Percentiles rank a stretch among this genome's conserved stretches.
These are phyloP conservation scores for Acanthurus tractus DNA, from an alignment of 2,797 vertebrate genomes.

Conservation along the genomic window DNA sequence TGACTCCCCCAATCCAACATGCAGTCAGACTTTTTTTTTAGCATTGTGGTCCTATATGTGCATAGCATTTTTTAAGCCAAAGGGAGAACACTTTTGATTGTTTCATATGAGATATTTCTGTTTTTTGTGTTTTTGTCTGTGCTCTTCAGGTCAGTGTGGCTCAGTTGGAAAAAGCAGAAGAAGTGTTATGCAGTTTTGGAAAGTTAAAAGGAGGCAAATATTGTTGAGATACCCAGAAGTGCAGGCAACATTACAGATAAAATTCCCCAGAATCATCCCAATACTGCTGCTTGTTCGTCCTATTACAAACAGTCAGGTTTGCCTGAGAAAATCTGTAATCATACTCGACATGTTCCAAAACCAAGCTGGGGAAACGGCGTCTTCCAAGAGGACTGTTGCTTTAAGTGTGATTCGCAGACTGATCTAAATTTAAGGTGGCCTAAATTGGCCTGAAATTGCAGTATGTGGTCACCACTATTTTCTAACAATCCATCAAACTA, in stretches of 20 bases:
- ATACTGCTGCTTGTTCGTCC: background rate
- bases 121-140: slow-evolving; percentile 1
- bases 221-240: too few relatives aligned
- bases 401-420: slow-evolving; percentile 47
- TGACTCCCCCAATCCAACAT: too few relatives aligned
- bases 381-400: slow-evolving; percentile 23
- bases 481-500: slow-evolving; percentile 78
- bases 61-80: too few relatives aligned
- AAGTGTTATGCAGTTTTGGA: too few relatives aligned
- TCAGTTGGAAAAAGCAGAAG: background rate
- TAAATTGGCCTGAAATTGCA: slow-evolving; percentile 72
- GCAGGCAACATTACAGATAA: background rate
- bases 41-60: background rate
- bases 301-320: background rate
- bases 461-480: slow-evolving; percentile 70
- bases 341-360: background rate
- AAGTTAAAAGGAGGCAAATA: background rate
- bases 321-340: slow-evolving; percentile 7
- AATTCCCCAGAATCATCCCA: background rate
- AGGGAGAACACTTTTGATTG: background rate
- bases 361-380: background rate
- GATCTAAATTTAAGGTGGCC: slow-evolving; percentile 74
- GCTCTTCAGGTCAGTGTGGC: background rate
- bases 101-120: background rate
- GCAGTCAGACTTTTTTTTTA: too few relatives aligned